Percentiles rank a stretch among this genome's conserved stretches.
phyloP scores from a whole-genome alignment of 2,888 invertebrate species.

The Coenonympha glycerion region DNA sequence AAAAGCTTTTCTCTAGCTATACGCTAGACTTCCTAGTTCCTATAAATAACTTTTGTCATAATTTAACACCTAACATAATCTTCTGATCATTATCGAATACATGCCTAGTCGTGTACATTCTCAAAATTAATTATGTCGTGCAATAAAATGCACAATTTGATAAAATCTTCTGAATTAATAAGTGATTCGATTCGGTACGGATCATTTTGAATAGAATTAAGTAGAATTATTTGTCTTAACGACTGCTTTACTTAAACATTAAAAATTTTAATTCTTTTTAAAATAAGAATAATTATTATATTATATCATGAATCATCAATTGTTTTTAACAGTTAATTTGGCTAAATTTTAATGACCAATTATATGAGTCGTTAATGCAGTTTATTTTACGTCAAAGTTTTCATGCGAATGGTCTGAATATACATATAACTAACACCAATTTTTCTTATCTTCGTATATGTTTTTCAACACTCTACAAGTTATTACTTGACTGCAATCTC shows the following conservation, averaged over 20 bases:
- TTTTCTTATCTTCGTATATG: too few relatives aligned
- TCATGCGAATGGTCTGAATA: too few relatives aligned
- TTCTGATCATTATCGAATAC: not conserved
- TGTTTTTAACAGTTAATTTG: not conserved
- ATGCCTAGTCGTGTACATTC: not conserved
- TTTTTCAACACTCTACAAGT: too few relatives aligned
- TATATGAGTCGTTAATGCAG: not conserved
- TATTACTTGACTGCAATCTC: too few relatives aligned
- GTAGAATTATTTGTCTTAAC: not conserved
- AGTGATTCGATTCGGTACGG: not conserved
- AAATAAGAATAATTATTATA: not conserved
- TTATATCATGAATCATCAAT: not conserved
- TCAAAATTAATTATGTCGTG: not conserved
- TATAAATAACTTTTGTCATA: too few relatives aligned
- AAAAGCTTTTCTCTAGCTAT: too few relatives aligned
- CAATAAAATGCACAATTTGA: not conserved
- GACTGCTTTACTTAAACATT: not conserved
- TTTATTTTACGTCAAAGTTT: not conserved
- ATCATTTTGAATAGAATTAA: not conserved
- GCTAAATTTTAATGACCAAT: not conserved
- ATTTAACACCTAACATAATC: too few relatives aligned
- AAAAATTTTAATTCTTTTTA: slow-evolving; percentile 5
- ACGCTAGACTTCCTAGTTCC: too few relatives aligned
- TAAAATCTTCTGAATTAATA: not conserved
- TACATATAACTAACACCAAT: too few relatives aligned